Conservation (phyloP, 37 sponge, comb jelly and placozoan genomes). For the Ephydatia muelleri region DNA sequence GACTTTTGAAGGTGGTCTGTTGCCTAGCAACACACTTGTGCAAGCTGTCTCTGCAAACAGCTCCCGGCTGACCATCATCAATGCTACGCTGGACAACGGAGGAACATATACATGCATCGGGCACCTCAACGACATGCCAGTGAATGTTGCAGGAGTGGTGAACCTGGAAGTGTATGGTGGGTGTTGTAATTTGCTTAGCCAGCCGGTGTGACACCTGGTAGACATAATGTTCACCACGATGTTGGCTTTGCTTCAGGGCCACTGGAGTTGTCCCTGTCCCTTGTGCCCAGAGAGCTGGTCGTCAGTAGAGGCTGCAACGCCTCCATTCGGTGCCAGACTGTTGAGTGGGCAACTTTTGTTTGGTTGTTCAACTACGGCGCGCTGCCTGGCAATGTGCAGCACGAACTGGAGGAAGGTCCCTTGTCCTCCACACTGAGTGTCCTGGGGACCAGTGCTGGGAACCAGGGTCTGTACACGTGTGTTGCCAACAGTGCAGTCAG, state of each 20-base stretch:
- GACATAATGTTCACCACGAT: no score
- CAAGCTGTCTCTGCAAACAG: background rate
- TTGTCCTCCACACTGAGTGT: constrained; percentile 11
- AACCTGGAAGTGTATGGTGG: constrained; percentile 34
- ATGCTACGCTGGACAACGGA: constrained; percentile 1
- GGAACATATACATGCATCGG: constrained; percentile 50
- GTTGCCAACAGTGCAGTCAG: constrained; percentile 9
- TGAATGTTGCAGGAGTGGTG: background rate
- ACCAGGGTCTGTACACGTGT: constrained; percentile 41
- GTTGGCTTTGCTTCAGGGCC: background rate
- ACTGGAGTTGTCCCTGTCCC: constrained; percentile 19
- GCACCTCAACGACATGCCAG: constrained; percentile 14
- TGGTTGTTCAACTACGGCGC: constrained; percentile 40
- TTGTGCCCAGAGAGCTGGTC: constrained; percentile 11
- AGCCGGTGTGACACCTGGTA: background rate
- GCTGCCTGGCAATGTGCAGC: constrained; percentile 4
- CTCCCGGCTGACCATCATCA: constrained; percentile 17
- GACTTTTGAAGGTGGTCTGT: constrained; percentile 42
- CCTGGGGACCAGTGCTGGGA: background rate
- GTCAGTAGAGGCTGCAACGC: constrained; percentile 7
- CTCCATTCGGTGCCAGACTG: constrained; percentile 5
- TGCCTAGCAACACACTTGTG: constrained; percentile 20
- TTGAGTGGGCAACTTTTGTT: background rate
- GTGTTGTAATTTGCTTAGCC: background rate
- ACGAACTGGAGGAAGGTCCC: background rate